phyloP scores from a whole-genome alignment of 37 sponge, comb jelly and placozoan genomes.

The Chondrosia reniformis region DNA sequence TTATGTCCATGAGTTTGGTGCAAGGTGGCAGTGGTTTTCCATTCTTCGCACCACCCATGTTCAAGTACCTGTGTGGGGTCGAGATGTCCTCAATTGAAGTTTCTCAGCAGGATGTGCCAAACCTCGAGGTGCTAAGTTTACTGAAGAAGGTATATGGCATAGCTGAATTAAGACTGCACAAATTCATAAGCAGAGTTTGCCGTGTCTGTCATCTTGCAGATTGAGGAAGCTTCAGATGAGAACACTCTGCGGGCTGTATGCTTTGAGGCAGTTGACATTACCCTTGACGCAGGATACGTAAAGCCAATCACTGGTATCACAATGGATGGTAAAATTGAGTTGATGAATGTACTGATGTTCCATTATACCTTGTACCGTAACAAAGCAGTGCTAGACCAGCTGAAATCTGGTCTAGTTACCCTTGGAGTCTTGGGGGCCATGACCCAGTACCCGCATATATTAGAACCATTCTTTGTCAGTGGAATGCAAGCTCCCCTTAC shows the following conservation, averaged over 20 bases:
- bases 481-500: background rate
- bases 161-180: background rate
- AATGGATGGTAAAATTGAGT: background rate
- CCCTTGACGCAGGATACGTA: constrained; percentile 5
- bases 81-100: background rate
- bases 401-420: background rate
- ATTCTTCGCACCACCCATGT: constrained; percentile 18
- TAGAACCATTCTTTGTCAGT: background rate
- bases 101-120: constrained; percentile 7
- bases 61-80: constrained; percentile 21
- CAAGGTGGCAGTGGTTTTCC: constrained; percentile 28
- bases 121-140: background rate
- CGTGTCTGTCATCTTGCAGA: background rate
- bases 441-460: background rate
- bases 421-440: background rate
- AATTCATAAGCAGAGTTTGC: background rate
- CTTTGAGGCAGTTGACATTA: background rate
- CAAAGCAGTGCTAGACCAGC: constrained; percentile 14
- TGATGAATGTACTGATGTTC: background rate
- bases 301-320: background rate
- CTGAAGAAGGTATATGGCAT: background rate
- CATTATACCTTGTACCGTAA: background rate
- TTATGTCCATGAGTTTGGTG: constrained; percentile 23
- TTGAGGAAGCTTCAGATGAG: background rate
- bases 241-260: background rate